phyloP scores from a whole-genome alignment of 2,797 vertebrate species.

The Decapterus maruadsi region DNA sequence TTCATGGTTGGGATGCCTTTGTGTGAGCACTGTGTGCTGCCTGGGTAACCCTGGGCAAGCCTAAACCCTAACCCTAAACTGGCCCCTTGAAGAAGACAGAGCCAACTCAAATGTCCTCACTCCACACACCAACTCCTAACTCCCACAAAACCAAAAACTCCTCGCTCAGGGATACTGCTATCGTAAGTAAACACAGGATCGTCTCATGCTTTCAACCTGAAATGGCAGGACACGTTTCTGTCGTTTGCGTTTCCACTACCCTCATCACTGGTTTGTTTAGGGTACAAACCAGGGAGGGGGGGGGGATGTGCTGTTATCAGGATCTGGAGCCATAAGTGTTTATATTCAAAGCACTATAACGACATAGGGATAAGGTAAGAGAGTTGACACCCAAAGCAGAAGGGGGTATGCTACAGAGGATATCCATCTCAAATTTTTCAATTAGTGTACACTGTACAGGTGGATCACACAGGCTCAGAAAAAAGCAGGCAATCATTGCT shows the following conservation, averaged over 20 bases:
- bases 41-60: slow-evolving; percentile 43
- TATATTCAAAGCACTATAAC: slow-evolving; percentile 66
- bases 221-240: slow-evolving; percentile 6
- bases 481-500: no score
- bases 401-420: slow-evolving; percentile 15
- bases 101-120: slow-evolving; percentile 24
- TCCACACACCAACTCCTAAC: slow-evolving; percentile 1
- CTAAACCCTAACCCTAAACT: slow-evolving; percentile 45
- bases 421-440: slow-evolving; percentile 6
- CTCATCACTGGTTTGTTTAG: slow-evolving; percentile 68
- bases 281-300: slow-evolving; percentile 33
- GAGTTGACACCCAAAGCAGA: slow-evolving; percentile 78
- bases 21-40: slow-evolving; percentile 33
- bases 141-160: slow-evolving; percentile 2
- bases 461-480: background rate
- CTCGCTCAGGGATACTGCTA: slow-evolving; percentile 1
- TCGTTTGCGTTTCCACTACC: slow-evolving; percentile 57
- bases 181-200: background rate
- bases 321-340: slow-evolving; percentile 61
- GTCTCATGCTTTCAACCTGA: slow-evolving; percentile 19
- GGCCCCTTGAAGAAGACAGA: slow-evolving; percentile 48
- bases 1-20: slow-evolving; percentile 35
- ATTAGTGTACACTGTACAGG: background rate
- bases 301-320: slow-evolving; percentile 33
- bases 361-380: slow-evolving; percentile 43